Conservation (phyloP, 2,113 vertebrate species). For the Dromaius novaehollandiae region DNA sequence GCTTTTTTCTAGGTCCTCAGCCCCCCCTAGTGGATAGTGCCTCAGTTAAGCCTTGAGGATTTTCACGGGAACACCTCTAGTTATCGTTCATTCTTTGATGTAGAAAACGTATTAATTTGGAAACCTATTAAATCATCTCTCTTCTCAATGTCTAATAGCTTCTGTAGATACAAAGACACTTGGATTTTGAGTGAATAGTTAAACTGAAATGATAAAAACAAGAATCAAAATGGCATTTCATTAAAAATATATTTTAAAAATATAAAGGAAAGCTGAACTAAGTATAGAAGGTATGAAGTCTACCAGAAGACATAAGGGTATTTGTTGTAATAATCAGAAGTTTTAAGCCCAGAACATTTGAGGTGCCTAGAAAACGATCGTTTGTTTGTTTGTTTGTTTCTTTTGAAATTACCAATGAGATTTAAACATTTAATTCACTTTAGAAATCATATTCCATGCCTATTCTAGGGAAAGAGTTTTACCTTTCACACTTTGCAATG, state of each 20-base stretch:
- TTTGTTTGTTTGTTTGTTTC: background rate
- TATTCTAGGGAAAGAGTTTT: background rate
- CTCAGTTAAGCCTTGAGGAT: background rate
- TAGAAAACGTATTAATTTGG: background rate
- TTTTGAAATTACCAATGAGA: background rate
- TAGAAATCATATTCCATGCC: background rate
- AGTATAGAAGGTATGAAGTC: background rate
- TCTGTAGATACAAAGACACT: background rate
- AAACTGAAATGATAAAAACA: background rate
- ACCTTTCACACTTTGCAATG: background rate
- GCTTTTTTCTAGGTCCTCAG: background rate
- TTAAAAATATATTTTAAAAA: background rate
- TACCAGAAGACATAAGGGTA: fast-evolving
- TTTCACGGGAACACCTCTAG: background rate
- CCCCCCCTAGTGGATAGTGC: constrained; percentile 7
- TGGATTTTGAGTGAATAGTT: background rate
- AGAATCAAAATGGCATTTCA: background rate
- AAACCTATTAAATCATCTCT: background rate
- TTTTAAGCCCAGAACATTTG: background rate
- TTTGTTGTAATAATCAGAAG: background rate
- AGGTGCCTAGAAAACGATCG: background rate
- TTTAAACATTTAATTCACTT: background rate
- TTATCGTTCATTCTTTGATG: background rate
- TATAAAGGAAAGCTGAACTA: background rate
- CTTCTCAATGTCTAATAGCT: background rate